Evolutionary conservation across 1,140 invertebrate species (phyloP).

Genomic region (Zaprionus lachaisei): DNA sequence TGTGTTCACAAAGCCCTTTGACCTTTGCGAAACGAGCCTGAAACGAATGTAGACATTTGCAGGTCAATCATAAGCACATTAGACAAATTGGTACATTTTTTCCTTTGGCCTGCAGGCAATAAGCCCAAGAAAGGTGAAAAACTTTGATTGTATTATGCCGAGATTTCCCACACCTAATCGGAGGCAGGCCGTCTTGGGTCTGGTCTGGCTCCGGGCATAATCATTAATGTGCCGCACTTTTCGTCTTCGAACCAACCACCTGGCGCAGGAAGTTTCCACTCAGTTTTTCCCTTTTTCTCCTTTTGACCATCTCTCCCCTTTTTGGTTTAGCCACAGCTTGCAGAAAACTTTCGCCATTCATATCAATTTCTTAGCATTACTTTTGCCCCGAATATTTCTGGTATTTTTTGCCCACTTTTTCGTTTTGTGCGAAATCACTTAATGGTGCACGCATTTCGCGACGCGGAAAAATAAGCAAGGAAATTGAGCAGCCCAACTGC

Average conservation of each 20-base stretch:
- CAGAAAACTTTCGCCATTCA: constrained; percentile 73
- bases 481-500: constrained; percentile 18
- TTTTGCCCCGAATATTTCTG: constrained; percentile 45
- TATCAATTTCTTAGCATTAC: constrained; percentile 75
- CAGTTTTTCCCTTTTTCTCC: constrained; percentile 36
- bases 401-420: not conserved
- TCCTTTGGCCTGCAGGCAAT: constrained; percentile 43
- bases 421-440: constrained; percentile 67
- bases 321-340: constrained; percentile 50
- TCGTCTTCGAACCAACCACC: constrained; percentile 46
- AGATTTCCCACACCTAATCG: constrained; percentile 57
- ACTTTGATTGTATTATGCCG: constrained; percentile 74
- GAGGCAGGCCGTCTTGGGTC: constrained; percentile 5
- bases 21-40: constrained; percentile 22
- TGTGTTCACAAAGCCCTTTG: constrained; percentile 12
- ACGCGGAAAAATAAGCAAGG: not conserved
- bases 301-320: not conserved
- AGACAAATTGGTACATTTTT: constrained; percentile 74
- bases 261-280: constrained; percentile 52
- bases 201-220: constrained; percentile 54
- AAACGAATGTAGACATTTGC: constrained; percentile 26
- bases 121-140: constrained; percentile 54
- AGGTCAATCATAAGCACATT: constrained; percentile 75
- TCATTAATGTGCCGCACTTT: constrained; percentile 73
- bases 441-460: constrained; percentile 45